Conservation (phyloP, 2,113 vertebrate genomes). For the Macquaria ambigua region DNA sequence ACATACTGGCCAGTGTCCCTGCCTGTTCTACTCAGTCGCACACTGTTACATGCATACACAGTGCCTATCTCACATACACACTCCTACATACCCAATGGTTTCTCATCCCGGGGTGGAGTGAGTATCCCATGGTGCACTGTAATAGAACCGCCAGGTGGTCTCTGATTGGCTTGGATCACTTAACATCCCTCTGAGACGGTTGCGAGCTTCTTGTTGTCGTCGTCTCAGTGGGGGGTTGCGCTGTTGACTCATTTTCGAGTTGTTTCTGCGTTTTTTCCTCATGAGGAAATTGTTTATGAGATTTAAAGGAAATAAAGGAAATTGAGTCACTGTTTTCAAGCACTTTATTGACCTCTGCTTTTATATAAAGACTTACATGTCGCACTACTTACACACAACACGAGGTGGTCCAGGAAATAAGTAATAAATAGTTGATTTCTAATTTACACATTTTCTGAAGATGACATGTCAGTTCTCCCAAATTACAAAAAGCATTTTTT, state of each 20-base stretch:
- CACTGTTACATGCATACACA: conserved; percentile 12
- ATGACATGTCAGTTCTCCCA: conserved; percentile 18
- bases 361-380: conserved; percentile 59
- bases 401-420: conserved; percentile 47
- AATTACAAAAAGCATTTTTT: neutral
- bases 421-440: conserved; percentile 49
- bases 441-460: conserved; percentile 28
- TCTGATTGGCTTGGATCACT: conserved; percentile 70
- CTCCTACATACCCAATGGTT: conserved; percentile 43
- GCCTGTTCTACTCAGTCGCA: conserved; percentile 12
- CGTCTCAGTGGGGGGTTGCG: conserved; percentile 45
- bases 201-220: conserved; percentile 41
- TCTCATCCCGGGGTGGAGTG: conserved; percentile 42
- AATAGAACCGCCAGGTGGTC: conserved; percentile 79
- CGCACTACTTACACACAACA: conserved; percentile 63
- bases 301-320: conserved; percentile 66
- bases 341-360: conserved; percentile 70
- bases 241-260: conserved; percentile 50
- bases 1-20: conserved; percentile 27
- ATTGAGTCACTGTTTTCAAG: conserved; percentile 43
- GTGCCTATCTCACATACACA: conserved; percentile 20
- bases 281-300: conserved; percentile 41
- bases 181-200: conserved; percentile 60
- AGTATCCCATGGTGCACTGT: conserved; percentile 70
- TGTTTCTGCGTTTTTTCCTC: conserved; percentile 44